Evolutionary conservation across 2,888 invertebrate species (phyloP).

Genomic region (Mesodorylaimus sp.): DNA sequence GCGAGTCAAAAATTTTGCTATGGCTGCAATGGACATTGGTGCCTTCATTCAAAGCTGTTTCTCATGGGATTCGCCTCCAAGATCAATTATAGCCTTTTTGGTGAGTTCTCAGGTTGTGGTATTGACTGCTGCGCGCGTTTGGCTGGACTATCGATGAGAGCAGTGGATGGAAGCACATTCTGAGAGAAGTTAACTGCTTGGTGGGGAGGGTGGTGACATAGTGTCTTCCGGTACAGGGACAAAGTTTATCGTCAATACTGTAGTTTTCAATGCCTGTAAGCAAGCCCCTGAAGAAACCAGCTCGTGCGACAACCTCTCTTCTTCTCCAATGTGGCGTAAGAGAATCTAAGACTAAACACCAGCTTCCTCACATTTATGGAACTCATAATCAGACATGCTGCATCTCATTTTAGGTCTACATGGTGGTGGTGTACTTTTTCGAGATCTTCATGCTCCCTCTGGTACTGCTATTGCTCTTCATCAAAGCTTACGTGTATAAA

Average conservation of each 20-base stretch:
- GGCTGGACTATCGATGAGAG: background rate
- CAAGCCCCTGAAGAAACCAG: too few relatives aligned
- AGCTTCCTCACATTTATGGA: too few relatives aligned
- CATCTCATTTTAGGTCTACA: constrained; percentile 44
- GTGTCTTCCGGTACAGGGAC: too few relatives aligned
- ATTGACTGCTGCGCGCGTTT: background rate
- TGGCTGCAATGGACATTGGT: constrained; percentile 68
- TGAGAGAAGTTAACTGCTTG: too few relatives aligned
- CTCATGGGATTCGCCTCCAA: constrained; percentile 78
- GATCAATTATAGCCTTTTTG: constrained; percentile 61
- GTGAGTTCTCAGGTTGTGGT: constrained; percentile 24
- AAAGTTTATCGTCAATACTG: too few relatives aligned
- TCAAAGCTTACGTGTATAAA: constrained; percentile 45
- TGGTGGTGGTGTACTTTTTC: constrained; percentile 74
- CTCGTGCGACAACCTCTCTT: too few relatives aligned
- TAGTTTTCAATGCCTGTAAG: too few relatives aligned
- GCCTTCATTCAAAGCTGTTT: constrained; percentile 85
- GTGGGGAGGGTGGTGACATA: too few relatives aligned
- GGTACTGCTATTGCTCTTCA: constrained; percentile 56
- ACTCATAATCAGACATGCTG: too few relatives aligned
- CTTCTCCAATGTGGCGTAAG: too few relatives aligned
- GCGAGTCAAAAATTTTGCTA: constrained; percentile 67
- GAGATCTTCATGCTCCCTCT: constrained; percentile 86
- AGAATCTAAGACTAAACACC: too few relatives aligned
- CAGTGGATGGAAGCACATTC: background rate